Base-by-base conservation (phyloP, 2,113 vertebrate genomes). In the Paralichthys olivaceus region DNA sequence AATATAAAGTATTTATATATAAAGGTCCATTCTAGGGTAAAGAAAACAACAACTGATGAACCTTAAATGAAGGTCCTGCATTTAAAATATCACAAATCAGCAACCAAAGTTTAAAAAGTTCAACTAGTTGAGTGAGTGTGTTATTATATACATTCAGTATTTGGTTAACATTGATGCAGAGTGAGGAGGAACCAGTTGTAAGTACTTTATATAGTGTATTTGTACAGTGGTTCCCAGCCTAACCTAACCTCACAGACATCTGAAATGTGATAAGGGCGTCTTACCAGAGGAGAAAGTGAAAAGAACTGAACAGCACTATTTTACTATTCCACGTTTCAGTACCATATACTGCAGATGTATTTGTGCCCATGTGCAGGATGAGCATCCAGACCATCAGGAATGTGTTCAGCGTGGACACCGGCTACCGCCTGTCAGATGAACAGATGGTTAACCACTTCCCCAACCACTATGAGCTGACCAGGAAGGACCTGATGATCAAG, bases 401-500 rank as follows among this genome's bases (percentile, higher is more conserved):
- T 0, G 96, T 98, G 53, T 99, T 99, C 91, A 99, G 98, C 1
- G 97, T 98, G 47, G 98, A 99, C 83, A 95, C 96, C 0, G 98
- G 98, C n/a, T 98, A 98, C 79, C 96, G 98, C 22, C 95, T 99
- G 65, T 95, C 98, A 0, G 98, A 99, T 20, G 98, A 99, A 23
- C 98, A 99, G 86, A 96, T 99, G 83, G 97, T 99, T 72, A 99
- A 99, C 90, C 98, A 99, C 65, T 99, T 99, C 64, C 98, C 98
- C 29, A 99, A 99, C 90, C 98, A 99, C 90, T 99, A 99, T 8
- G 98, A 99, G 54, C 92, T 99, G 83, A 99, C 98, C 37, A 94
- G 98, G 29, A 99, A 99, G 80, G 98, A 99, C 74, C 88, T 99
- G 90, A 98, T 99, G 98, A 96, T 99, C 78, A 99, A 99, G 88